These are phyloP conservation scores for Cristatella mucedo DNA, from an alignment of 2,888 invertebrate genomes.

Conservation along the genomic window DNA sequence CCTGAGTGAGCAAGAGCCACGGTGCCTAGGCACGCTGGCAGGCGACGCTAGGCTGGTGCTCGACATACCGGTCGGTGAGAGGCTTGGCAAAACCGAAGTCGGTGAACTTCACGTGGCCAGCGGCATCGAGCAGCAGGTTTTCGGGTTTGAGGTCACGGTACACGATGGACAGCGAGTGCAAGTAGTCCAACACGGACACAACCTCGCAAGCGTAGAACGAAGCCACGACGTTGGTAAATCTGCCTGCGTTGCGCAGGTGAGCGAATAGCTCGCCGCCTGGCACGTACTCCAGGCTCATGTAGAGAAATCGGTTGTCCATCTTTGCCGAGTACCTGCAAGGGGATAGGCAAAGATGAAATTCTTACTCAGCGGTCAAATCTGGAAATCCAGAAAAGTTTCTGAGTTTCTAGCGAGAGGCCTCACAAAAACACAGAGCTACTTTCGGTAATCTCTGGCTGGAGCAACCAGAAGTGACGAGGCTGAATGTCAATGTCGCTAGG, in stretches of 20 bases:
- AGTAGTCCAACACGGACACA: constrained; percentile 76
- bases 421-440: no score
- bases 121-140: constrained; percentile 73
- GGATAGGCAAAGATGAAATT: no score
- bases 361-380: no score
- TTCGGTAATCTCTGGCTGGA: no score
- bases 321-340: constrained; percentile 66
- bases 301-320: constrained; percentile 73
- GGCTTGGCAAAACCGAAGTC: constrained; percentile 97
- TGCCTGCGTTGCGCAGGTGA: constrained; percentile 74
- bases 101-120: constrained; percentile 89
- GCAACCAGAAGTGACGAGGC: no score
- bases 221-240: constrained; percentile 58
- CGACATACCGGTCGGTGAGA: constrained; percentile 59
- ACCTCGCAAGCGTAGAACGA: constrained; percentile 91
- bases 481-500: no score
- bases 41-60: no score
- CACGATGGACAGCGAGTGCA: constrained; percentile 54
- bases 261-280: constrained; percentile 89
- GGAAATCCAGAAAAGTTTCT: no score
- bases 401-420: no score
- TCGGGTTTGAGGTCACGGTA: constrained; percentile 46
- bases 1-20: no score
- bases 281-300: constrained; percentile 92
- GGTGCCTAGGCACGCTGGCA: no score